These are phyloP conservation scores for Virgularia gustaviana DNA, from an alignment of 92 coral and sea anemone species.

Conservation along the genomic window DNA sequence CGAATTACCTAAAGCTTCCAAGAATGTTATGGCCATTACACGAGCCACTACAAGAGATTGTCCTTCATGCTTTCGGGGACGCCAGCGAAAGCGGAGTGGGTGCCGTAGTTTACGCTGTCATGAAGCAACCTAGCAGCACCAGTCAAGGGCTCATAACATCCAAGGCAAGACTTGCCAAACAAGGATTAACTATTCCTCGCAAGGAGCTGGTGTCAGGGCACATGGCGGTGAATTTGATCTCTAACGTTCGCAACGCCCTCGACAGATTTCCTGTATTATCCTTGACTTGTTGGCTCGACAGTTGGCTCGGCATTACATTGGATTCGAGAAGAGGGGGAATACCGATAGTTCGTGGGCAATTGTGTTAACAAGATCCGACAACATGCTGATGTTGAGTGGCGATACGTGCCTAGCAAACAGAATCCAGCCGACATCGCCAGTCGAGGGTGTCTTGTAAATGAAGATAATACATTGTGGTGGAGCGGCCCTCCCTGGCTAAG, in stretches of 20 bases:
- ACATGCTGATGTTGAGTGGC: neutral
- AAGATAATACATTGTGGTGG: no score
- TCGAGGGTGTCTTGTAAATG: no score
- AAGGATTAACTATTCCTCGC: constrained; percentile 42
- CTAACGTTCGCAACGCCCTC: constrained; percentile 31
- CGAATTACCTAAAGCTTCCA: neutral
- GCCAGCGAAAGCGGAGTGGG: constrained; percentile 22
- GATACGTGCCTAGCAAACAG: neutral
- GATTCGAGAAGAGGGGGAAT: neutral
- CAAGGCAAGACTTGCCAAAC: constrained; percentile 50
- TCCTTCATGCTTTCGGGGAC: constrained; percentile 34
- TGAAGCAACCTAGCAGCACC: constrained; percentile 20
- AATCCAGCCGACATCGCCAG: neutral
- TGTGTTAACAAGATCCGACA: neutral
- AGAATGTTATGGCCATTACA: constrained; percentile 7
- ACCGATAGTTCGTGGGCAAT: neutral
- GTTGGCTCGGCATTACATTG: neutral
- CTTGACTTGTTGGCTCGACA: constrained; percentile 41
- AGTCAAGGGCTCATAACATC: constrained; percentile 42
- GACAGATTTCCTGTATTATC: neutral
- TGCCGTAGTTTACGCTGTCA: constrained; percentile 44
- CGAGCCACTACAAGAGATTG: neutral
- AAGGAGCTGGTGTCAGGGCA: constrained; percentile 47
- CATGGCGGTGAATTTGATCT: constrained; percentile 49
- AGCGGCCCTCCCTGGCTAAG: neutral